These are phyloP conservation scores for Nomada goodeniana DNA, from an alignment of 2,888 invertebrate species.

Conservation along the genomic window DNA sequence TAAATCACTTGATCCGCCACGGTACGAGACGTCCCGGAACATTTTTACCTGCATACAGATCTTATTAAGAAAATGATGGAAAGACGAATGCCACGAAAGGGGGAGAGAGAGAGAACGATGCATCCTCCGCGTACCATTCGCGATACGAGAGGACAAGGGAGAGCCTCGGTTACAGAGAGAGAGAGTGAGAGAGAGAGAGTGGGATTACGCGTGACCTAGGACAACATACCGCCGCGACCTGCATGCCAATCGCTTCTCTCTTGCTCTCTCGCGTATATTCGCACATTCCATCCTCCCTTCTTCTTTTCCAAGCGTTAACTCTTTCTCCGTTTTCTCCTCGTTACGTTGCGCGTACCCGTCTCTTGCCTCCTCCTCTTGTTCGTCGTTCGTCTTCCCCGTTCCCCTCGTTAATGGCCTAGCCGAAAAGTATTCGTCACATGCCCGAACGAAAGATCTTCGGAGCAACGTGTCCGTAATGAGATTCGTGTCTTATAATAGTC, in stretches of 20 bases:
- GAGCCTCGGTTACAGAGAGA: slow-evolving; percentile 12
- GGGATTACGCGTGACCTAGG: slow-evolving; percentile 83
- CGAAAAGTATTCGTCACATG: background rate
- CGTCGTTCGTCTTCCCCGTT: background rate
- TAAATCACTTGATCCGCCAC: slow-evolving; percentile 37
- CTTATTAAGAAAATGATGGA: slow-evolving; percentile 46
- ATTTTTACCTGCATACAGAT: slow-evolving; percentile 16
- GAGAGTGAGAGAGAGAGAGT: slow-evolving; percentile 64
- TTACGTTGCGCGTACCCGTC: background rate
- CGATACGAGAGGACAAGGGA: slow-evolving; percentile 32
- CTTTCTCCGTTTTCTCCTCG: slow-evolving; percentile 39
- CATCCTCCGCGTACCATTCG: slow-evolving; percentile 18
- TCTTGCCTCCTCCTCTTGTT: slow-evolving; percentile 45
- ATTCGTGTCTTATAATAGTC: slow-evolving; percentile 5
- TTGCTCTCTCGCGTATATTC: slow-evolving; percentile 61
- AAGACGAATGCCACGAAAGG: background rate
- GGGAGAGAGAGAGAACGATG: background rate
- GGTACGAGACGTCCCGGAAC: too few relatives aligned
- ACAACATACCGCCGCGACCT: slow-evolving; percentile 83
- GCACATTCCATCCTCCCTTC: slow-evolving; percentile 69
- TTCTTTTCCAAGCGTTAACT: slow-evolving; percentile 46
- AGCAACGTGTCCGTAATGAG: background rate
- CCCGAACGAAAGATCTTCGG: background rate
- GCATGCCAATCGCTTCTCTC: slow-evolving; percentile 82
- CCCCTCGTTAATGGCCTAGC: background rate